Evolutionary conservation across 1,140 invertebrate genomes (phyloP), one percentile per base, ranked within the genome.

Genomic region (Eupeodes corollae): DNA sequence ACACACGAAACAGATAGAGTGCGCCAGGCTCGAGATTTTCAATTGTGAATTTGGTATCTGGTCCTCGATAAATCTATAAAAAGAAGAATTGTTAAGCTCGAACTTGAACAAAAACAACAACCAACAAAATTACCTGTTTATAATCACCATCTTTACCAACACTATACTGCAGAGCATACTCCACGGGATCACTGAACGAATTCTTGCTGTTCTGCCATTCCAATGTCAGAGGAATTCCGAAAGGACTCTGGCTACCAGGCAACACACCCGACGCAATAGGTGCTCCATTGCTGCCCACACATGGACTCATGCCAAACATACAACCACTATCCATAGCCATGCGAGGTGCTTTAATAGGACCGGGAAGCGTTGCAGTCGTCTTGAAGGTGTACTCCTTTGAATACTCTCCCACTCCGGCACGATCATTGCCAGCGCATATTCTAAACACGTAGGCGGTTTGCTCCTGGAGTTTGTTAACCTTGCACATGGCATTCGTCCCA

Each of bases 381-480:
- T 70, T 71, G 57, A 82, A 87, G 42, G 74, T 70, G 56, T 78
- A 77, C 16, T 79, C 73, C 44, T 77, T 73, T 2, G 86, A 87
- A 70, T 78, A 88, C 13, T 80, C 79, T 16, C 90, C 88, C 54
- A 82, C 75, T 1, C 89, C 88, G 34, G 86, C 86, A 19, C 73
- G 67, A 61, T 86, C 82, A 68, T 88, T 91, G 45, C 79, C 77
- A 37, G 88, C 88, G 55, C 78, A 83, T 56, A 93, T 87, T 46
- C 86, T 75, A 70, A 92, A 91, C 56, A 75, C 77, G 66, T 92
- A 92, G 15, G 70, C 69, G 3, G 79, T 87, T 48, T 80, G 74
- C 68, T 92, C 88, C 51, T 81, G 77, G 49, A 93, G 68, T 64
- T 86, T 84, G 57, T 82, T 82, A 35, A 91, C 80, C 70, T 88